Evolutionary conservation across 1,140 invertebrate genomes (phyloP), one percentile per base, ranked within the genome.

Genomic region (Drosophila ohnishii): DNA sequence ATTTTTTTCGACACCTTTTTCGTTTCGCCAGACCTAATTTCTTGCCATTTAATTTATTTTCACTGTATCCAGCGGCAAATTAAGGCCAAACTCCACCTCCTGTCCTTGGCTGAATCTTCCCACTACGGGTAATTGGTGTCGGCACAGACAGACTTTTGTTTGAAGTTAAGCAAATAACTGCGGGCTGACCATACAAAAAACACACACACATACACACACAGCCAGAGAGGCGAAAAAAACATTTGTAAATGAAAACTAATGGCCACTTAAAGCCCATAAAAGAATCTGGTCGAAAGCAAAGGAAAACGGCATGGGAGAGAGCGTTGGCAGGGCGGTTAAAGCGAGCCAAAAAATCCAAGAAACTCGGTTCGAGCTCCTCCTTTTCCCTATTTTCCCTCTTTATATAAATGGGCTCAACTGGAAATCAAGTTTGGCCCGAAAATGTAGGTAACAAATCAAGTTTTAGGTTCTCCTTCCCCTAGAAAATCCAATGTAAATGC

Each of bases 151-250:
- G 65, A 53, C 61, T 66, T 66, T 65, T 66, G 65, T 69, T 69
- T 69, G 65, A 69, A 69, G 65, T 45, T 55, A 69, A 55, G 65
- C 65, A 69, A 69, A 69, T 69, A 69, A 69, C 65, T 69, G 47
- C 61, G 61, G 61, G 65, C 65, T 69, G 47, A 34, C 61, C 65
- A 65, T 44, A 16, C 14, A 65, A 61, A 65, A 39, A 30, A 69
- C 6, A 44, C 37, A 51, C 11, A 30, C 19, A 34, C 6, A 34
- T 13, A 19, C 56, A 66, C 22, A 47, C 34, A 37, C 32, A 30
- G 22, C 9, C 40, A 34, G 30, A 30, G 37, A 47, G 32, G 39
- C 57, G 22, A 37, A 70, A 60, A 60, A 71, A 19, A 57, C 51
- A 56, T 48, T 50, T 47, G 72, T 32, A 73, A 64, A 75, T 75